Evolutionary conservation across 2,888 invertebrate species (phyloP).

Genomic region (Melieria picta): DNA sequence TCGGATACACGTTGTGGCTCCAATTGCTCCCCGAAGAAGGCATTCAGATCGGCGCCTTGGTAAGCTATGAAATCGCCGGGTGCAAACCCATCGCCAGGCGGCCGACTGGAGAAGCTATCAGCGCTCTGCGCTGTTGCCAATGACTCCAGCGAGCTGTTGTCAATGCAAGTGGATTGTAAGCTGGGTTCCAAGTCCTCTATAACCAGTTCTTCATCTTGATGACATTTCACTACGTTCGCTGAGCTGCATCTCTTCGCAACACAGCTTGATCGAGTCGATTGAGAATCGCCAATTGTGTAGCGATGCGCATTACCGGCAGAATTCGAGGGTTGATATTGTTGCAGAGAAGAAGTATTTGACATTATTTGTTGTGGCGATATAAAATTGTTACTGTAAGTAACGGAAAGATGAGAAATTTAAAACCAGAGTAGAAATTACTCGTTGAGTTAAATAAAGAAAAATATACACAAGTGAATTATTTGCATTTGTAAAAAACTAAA

Average conservation of each 20-base stretch:
- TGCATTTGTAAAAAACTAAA: too few species aligned
- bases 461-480: too few species aligned
- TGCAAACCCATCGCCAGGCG: conserved; percentile 28
- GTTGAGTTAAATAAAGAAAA: too few species aligned
- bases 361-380: conserved; percentile 32
- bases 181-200: conserved; percentile 6
- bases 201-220: conserved; percentile 1
- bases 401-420: too few species aligned
- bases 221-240: conserved; percentile 6
- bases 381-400: conserved; percentile 24
- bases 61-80: conserved; percentile 42
- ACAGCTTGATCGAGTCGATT: too few species aligned
- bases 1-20: conserved; percentile 53
- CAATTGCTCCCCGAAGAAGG: conserved; percentile 49
- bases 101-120: conserved; percentile 8
- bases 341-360: conserved; percentile 25
- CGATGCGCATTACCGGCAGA: conserved; percentile 6
- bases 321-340: conserved; percentile 14
- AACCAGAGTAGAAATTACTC: too few species aligned
- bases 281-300: too few species aligned
- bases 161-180: too few species aligned
- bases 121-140: not conserved
- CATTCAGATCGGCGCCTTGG: conserved; percentile 49
- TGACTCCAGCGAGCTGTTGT: too few species aligned
- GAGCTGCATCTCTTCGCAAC: conserved; percentile 2